Percentiles rank a stretch among this genome's conserved stretches.
These are phyloP conservation scores for Eledone cirrhosa DNA, from an alignment of 2,888 invertebrate genomes.

Conservation along the genomic window DNA sequence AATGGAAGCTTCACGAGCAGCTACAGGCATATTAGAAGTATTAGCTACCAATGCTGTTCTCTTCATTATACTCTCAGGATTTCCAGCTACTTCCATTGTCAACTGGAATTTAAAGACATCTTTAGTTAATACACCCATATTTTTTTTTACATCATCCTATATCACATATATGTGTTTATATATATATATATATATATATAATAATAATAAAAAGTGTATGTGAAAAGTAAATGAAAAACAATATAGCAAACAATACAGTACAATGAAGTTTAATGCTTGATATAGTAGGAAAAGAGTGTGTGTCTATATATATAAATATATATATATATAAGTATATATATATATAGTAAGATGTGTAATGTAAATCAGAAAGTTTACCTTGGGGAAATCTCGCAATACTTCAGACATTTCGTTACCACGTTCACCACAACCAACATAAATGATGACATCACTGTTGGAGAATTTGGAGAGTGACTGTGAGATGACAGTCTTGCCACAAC, in stretches of 20 bases:
- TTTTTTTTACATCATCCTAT: too few relatives aligned
- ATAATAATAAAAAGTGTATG: too few relatives aligned
- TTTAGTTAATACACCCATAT: too few relatives aligned
- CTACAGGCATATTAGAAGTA: slow-evolving; percentile 99
- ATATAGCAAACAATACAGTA: too few relatives aligned
- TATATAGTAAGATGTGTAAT: too few relatives aligned
- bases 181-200: too few relatives aligned
- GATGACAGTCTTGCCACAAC: slow-evolving; percentile 99
- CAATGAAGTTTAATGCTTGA: too few relatives aligned
- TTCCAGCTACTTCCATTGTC: slow-evolving; percentile 94
- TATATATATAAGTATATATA: too few relatives aligned
- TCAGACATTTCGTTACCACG: slow-evolving; percentile 99
- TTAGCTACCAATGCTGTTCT: slow-evolving; percentile 98
- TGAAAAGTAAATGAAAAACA: too few relatives aligned
- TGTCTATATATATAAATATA: too few relatives aligned
- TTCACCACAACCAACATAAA: slow-evolving; percentile 99
- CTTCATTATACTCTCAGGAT: slow-evolving; percentile 97
- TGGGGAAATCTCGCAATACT: slow-evolving; percentile 97
- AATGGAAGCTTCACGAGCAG: slow-evolving; percentile 99
- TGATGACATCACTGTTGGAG: slow-evolving; percentile 98
- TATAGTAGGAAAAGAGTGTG: too few relatives aligned
- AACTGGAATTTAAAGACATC: slow-evolving; percentile 69
- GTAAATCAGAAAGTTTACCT: slow-evolving; percentile 68
- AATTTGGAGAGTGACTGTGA: slow-evolving; percentile 99
- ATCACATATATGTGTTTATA: too few relatives aligned